Evolutionary conservation across 2,888 invertebrate genomes (phyloP).

Genomic region (Sialis fuliginosa): DNA sequence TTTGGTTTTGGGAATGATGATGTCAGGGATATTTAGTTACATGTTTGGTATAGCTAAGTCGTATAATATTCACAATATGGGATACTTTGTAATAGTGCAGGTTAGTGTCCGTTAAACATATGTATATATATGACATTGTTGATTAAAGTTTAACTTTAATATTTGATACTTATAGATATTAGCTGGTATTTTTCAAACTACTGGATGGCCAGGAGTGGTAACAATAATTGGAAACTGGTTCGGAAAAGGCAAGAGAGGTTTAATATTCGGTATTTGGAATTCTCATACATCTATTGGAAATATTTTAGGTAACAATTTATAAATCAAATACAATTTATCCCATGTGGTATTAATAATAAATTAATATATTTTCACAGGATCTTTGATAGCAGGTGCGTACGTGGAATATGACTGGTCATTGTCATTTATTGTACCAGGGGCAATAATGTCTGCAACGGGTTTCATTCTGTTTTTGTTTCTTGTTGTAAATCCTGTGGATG

Average conservation of each 20-base stretch:
- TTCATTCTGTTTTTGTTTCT: conserved; percentile 67
- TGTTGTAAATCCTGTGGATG: conserved; percentile 63
- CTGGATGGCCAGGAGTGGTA: conserved; percentile 95
- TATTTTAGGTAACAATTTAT: conserved; percentile 46
- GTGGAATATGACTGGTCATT: conserved; percentile 79
- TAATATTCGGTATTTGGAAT: conserved; percentile 95
- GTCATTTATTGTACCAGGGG: conserved; percentile 82
- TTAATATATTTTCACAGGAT: conserved; percentile 25
- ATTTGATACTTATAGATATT: conserved; percentile 33
- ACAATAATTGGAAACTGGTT: conserved; percentile 93
- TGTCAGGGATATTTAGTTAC: conserved; percentile 72
- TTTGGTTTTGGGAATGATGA: conserved; percentile 76
- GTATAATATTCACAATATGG: conserved; percentile 60
- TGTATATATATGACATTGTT: conserved; percentile 9
- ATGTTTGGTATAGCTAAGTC: conserved; percentile 76
- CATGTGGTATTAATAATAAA: neutral
- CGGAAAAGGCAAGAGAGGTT: conserved; percentile 73
- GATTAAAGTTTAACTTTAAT: conserved; percentile 3
- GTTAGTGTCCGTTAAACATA: conserved; percentile 23
- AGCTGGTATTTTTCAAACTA: conserved; percentile 78
- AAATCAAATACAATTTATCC: neutral
- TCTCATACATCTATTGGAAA: conserved; percentile 93
- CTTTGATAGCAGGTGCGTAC: conserved; percentile 72
- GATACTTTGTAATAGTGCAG: conserved; percentile 74
- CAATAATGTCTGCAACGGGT: conserved; percentile 55